Base-by-base conservation (phyloP, 2,888 invertebrate genomes). In the Sthenelais limicola region DNA sequence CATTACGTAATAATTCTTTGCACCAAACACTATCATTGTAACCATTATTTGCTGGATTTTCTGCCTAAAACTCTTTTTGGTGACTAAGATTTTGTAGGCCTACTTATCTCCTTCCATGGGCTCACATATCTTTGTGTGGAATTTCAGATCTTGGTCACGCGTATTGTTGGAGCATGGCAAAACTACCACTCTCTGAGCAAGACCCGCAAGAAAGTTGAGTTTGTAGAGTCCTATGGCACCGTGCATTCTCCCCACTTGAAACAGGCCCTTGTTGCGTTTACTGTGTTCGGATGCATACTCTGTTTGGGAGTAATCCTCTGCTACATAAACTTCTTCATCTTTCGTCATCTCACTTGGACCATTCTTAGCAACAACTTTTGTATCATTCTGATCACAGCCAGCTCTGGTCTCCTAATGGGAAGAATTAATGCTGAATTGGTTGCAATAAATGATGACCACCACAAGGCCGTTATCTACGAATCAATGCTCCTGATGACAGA, bases 281-380 rank as follows among this genome's bases (percentile, higher is more conserved):
- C 66, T 5, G 48, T 35, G 7, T 24, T 69, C 21, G 66, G 48
- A 4, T n/a, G 4, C 7, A 3, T 52, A 3, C 35, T 66, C n/a
- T 30, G 35, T n/a, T 15, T 70, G 1, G 68, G 32, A 12, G 32
- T 26, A n/a, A 35, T 33, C 51, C 9, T 30, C 3, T 56, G 35
- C 43, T 66, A 35, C 56, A 43, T 73, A 28, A 5, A 38, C 32
- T 43, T 69, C 35, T 52, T 33, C 33, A 51, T 58, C 24, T 5
- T 35, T 4, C 51, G 70, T 2, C 69, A 73, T 35, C 62, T 73
- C 9, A 67, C 66, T 21, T 73, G 73, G 73, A 73, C 73, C 18
- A 30, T 73, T 26, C 58, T 73, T n/a, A 66, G 66, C 67, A 73
- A 73, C 67, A 68, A 73, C 47, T 30, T 72, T 43, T 62, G 52